These are phyloP conservation scores for Phylloscopus collybita DNA, from an alignment of 2,797 vertebrate genomes.

Conservation along the genomic window DNA sequence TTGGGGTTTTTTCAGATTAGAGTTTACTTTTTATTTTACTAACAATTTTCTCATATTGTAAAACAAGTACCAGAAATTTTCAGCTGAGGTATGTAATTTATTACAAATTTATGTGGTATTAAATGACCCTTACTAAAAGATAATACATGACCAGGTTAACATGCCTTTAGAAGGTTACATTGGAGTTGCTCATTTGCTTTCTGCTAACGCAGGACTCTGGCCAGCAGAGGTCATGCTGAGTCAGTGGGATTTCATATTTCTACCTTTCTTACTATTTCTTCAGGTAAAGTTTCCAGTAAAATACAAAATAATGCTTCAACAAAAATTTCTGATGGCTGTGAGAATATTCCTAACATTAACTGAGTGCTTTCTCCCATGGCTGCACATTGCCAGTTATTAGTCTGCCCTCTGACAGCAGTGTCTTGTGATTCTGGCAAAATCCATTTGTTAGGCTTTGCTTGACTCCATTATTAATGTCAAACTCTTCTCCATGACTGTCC, in stretches of 20 bases:
- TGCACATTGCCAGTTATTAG: background rate
- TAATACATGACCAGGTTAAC: background rate
- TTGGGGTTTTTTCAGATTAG: background rate
- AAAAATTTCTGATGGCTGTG: background rate
- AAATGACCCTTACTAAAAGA: background rate
- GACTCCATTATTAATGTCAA: background rate
- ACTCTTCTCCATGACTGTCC: background rate
- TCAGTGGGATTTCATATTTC: background rate
- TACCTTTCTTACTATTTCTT: background rate
- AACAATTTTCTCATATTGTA: background rate
- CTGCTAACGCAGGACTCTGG: background rate
- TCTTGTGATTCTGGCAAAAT: background rate
- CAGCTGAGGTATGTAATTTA: background rate
- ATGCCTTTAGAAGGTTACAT: background rate
- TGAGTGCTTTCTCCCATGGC: background rate
- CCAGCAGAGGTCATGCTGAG: constrained; percentile 64
- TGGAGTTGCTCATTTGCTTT: background rate
- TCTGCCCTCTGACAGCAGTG: background rate
- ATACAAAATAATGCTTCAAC: background rate
- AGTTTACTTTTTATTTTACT: background rate
- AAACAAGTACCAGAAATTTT: background rate
- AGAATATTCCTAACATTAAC: background rate
- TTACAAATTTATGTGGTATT: background rate
- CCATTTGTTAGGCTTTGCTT: background rate
- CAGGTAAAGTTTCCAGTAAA: background rate